Conservation (phyloP, 2,113 vertebrate species). For the Budorcas taxicolor region DNA sequence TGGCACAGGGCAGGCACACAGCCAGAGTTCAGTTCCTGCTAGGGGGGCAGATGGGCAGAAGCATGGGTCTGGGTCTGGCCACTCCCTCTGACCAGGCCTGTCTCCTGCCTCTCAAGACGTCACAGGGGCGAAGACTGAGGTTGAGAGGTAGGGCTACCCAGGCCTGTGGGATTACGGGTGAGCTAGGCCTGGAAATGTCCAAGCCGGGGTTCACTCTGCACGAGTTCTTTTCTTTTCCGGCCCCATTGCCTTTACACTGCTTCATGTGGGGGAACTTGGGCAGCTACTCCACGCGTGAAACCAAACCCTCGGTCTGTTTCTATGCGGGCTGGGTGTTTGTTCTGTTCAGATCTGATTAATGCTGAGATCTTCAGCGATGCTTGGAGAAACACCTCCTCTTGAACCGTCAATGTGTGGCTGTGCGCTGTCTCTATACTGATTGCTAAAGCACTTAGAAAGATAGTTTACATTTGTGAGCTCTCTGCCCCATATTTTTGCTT, state of each 20-base stretch:
- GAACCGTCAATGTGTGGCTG: background rate
- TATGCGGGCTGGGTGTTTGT: conserved; percentile 93
- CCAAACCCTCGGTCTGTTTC: conserved; percentile 95
- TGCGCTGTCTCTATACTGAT: background rate
- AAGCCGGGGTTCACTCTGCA: background rate
- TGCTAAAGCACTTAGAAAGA: background rate
- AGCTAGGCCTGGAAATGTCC: background rate
- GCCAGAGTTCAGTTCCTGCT: background rate
- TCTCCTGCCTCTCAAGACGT: rapidly evolving
- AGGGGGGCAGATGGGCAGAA: background rate
- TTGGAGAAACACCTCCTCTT: background rate
- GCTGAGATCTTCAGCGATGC: background rate
- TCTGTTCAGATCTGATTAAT: conserved; percentile 91
- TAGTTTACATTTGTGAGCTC: background rate
- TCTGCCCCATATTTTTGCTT: background rate
- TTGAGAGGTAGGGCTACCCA: background rate
- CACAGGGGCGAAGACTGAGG: background rate
- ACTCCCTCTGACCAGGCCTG: background rate
- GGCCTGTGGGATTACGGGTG: background rate
- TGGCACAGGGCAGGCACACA: too few species aligned
- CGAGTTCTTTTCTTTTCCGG: background rate
- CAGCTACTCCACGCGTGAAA: conserved; percentile 91
- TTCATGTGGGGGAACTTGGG: conserved; percentile 92
- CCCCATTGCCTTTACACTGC: conserved; percentile 78
- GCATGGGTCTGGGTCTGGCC: background rate